A percentile compares a stretch with the other conserved stretches of the same genome.
phyloP scores from a whole-genome alignment of 2,797 vertebrate genomes.

The Megaceryle alcyon region DNA sequence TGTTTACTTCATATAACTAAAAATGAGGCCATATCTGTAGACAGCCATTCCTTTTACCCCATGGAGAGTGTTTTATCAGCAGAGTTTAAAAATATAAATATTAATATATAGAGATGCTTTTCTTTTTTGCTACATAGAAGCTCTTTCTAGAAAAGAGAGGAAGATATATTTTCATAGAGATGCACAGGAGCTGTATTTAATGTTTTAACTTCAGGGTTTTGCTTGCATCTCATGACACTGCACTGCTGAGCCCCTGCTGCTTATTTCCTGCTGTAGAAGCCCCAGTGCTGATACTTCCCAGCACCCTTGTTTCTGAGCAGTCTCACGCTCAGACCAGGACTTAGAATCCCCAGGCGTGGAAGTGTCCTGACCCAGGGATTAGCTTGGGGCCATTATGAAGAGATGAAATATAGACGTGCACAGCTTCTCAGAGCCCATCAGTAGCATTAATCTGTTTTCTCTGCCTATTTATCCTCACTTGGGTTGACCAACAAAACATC shows the following conservation, averaged over 20 bases:
- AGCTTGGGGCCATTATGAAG: not conserved
- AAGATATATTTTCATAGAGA: not conserved
- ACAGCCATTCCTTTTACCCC: not conserved
- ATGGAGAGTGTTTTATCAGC: not conserved
- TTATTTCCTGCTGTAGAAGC: not conserved
- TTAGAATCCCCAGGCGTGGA: not conserved
- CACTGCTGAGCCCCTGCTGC: rapidly evolving
- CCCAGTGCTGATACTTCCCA: not conserved
- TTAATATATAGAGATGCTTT: not conserved
- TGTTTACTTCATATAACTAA: not conserved
- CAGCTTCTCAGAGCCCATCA: not conserved
- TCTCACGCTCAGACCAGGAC: not conserved
- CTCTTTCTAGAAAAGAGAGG: not conserved
- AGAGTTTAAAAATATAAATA: not conserved
- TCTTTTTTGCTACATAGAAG: not conserved
- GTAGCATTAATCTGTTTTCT: slow-evolving; percentile 9
- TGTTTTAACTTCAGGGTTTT: not conserved
- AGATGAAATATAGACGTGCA: not conserved
- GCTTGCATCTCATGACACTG: not conserved
- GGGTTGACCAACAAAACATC: not conserved
- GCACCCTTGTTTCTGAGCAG: not conserved
- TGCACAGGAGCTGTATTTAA: not conserved
- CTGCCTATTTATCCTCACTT: slow-evolving; percentile 14
- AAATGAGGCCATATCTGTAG: slow-evolving; percentile 19
- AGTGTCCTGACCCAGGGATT: slow-evolving; percentile 6